Base-by-base conservation (phyloP, 1,140 invertebrate genomes). In the Monomorium pharaonis region DNA sequence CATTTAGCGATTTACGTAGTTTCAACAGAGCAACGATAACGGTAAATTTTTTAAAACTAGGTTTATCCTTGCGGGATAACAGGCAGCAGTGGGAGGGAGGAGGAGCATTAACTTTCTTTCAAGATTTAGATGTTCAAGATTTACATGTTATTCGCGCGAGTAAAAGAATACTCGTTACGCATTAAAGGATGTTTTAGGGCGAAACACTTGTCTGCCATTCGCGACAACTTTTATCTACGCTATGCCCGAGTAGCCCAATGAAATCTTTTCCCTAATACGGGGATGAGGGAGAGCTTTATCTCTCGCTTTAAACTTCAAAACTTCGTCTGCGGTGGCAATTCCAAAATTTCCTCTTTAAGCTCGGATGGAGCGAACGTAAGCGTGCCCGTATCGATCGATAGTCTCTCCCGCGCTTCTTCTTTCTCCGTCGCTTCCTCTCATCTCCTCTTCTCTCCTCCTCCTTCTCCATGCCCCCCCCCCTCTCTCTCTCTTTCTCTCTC, bases 301-400 rank as follows among this genome's bases (percentile, higher is more conserved):
- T 80, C 62, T 56, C 54, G 47, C 63, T 69, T 80, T 80, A 80
- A 80, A 80, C 62, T 80, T 80, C 77, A 69, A 56, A 80, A 69
- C 77, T 80, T 80, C 14, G 49, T 80, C 77, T 44, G 69, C 42
- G 69, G 37, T 49, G 69, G 56, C 70, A 84, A 84, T 84, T 60
- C 70, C 69, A 84, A 84, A 84, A 84, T 84, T 84, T 84, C 80
- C 80, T 84, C 80, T 84, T 84, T 84, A 84, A 84, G 80, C 80
- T 84, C 54, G 67, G 42, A 72, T 49, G 56, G 33, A 58, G 69
- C 69, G 42, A 84, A 84, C n/a, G 70, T 62, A 75, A 84, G 80
- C 80, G 51, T 30, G 21, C 67, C 42, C n/a, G 65, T 84, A 60
- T 84, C 78, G 77, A 63, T 84, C 85, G 77, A 83, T 65, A 24